These are phyloP conservation scores for Myotis planiceps DNA, from an alignment of 2,797 vertebrate species.

Conservation along the genomic window DNA sequence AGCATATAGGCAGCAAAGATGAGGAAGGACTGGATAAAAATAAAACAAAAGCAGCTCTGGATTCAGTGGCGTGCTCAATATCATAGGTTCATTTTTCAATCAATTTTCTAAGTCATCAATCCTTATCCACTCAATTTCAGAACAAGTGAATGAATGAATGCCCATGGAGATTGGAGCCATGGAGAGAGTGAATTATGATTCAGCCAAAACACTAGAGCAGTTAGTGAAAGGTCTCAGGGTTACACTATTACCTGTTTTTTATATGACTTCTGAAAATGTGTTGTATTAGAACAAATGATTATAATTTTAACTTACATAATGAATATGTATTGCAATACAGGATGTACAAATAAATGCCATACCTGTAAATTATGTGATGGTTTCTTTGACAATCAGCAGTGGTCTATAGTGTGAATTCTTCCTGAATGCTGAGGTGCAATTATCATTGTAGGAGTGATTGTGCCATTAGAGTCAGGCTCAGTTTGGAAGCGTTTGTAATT, in stretches of 20 bases:
- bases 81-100: background rate
- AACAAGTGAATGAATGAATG: background rate
- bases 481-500: constrained; percentile 43
- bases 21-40: background rate
- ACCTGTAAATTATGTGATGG: constrained; percentile 2
- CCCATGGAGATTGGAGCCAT: background rate
- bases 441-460: constrained; percentile 40
- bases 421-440: constrained; percentile 8
- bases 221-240: constrained; percentile 46
- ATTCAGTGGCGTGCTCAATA: background rate
- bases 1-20: background rate
- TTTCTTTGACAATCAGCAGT: background rate
- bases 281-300: background rate
- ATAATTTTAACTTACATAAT: background rate
- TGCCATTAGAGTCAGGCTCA: background rate
- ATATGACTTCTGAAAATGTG: constrained; percentile 20
- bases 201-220: constrained; percentile 25
- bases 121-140: background rate
- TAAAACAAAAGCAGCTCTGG: background rate
- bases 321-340: background rate
- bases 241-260: constrained; percentile 36
- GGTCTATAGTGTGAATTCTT: constrained; percentile 38
- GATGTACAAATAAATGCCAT: background rate
- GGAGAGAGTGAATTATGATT: background rate
- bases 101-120: constrained; percentile 10